phyloP scores from a whole-genome alignment of 2,113 vertebrate genomes.

The Ophthalmolycus amberensis region DNA sequence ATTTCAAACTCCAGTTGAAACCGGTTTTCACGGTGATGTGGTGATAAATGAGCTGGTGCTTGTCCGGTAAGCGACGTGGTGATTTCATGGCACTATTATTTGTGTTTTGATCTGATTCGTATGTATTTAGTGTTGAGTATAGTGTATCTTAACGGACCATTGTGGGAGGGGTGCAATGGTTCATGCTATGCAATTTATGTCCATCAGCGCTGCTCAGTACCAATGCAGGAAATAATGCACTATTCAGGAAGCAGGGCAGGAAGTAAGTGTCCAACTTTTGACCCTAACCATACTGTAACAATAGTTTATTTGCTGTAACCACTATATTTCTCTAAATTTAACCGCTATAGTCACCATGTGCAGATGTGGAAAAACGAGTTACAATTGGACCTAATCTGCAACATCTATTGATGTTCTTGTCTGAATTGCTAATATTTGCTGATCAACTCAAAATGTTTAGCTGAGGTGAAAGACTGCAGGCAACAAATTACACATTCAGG shows the following conservation, averaged over 20 bases:
- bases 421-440: background rate
- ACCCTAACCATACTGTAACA: background rate
- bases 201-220: background rate
- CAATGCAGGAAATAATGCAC: background rate
- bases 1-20: background rate
- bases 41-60: background rate
- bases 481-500: background rate
- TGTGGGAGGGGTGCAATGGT: background rate
- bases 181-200: background rate
- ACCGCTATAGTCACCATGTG: background rate
- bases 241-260: background rate
- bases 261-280: background rate
- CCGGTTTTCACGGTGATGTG: background rate
- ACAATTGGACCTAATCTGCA: background rate
- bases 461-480: background rate
- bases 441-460: background rate
- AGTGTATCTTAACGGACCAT: background rate
- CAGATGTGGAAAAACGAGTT: background rate
- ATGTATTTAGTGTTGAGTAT: background rate
- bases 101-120: background rate
- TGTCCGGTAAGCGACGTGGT: background rate
- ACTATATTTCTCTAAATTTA: background rate
- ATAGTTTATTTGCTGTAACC: background rate
- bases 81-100: background rate
- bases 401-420: background rate